These are phyloP conservation scores for Ptilonorhynchus violaceus DNA, from an alignment of 2,113 vertebrate genomes.

Conservation along the genomic window DNA sequence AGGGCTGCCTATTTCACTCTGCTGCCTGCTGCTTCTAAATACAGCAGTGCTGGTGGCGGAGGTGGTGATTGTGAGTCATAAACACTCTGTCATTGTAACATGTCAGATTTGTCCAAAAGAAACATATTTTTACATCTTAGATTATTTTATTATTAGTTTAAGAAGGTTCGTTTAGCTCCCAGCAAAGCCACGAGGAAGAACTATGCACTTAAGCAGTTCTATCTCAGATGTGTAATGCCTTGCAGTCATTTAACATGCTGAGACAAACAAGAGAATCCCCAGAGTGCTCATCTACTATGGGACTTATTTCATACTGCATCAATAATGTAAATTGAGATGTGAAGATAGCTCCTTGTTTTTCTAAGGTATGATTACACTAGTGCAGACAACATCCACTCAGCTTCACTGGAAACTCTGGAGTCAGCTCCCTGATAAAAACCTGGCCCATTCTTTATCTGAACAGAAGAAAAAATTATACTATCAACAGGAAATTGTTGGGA, in stretches of 20 bases:
- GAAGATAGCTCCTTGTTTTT: slow-evolving; percentile 76
- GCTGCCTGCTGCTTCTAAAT: slow-evolving; percentile 72
- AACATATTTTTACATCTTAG: slow-evolving; percentile 72
- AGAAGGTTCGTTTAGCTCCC: slow-evolving; percentile 68
- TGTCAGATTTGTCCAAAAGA: slow-evolving; percentile 68
- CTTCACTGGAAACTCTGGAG: slow-evolving; percentile 63
- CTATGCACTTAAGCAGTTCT: slow-evolving; percentile 42
- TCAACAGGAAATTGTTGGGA: slow-evolving; percentile 42
- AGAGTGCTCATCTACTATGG: slow-evolving; percentile 73
- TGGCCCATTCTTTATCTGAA: slow-evolving; percentile 54
- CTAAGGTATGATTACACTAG: slow-evolving; percentile 71
- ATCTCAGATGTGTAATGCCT: slow-evolving; percentile 65
- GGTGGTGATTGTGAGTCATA: slow-evolving; percentile 69
- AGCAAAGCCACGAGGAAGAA: slow-evolving; percentile 62
- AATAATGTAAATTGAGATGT: slow-evolving; percentile 78
- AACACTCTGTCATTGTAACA: slow-evolving; percentile 67
- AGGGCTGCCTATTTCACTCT: slow-evolving; percentile 57
- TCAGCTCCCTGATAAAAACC: slow-evolving; percentile 54
- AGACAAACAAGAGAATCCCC: slow-evolving; percentile 76
- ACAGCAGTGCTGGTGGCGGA: slow-evolving; percentile 56
- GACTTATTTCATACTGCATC: slow-evolving; percentile 77
- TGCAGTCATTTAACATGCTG: slow-evolving; percentile 69
- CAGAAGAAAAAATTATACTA: neutral
- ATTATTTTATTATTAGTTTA: slow-evolving; percentile 75
- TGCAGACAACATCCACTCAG: slow-evolving; percentile 58